Base-by-base conservation (phyloP, 2,888 invertebrate genomes). In the Nasonia oneida region DNA sequence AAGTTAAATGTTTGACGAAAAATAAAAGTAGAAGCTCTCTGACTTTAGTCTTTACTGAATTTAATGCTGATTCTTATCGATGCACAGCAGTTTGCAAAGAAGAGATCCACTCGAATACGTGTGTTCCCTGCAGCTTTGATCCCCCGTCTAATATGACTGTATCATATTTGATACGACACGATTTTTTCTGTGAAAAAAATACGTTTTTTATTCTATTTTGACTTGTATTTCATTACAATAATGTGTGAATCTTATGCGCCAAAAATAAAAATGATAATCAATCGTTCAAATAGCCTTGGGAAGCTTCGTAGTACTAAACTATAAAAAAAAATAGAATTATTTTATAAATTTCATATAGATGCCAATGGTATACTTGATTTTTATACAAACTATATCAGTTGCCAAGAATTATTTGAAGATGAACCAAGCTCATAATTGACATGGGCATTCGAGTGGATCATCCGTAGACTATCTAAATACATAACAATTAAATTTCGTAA, bases 161-260 rank as follows among this genome's bases (percentile, higher is more conserved):
- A 81, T 84, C 76, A 79, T 67, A 70, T 81, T 57, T 70, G 79
- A 80, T 85, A 77, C 82, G 71, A 64, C n/a, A 39, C 8, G 47
- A 8, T 76, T 85, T 61, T 81, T 85, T 81, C 76, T 61, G 70
- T 76, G 61, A 85, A 81, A 85, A 84, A 84, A 50, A 39, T 64
- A 42, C 33, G 53, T 64, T 4, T 81, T 74, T 47, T 75, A 64
- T 47, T 39, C 39, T 23, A 39, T 37, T n/a, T 53, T 71, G 12
- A 47, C 71, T 80, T 71, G 8, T 53, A 71, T 57, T 71, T n/a
- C 5, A 33, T n/a, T 67, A 33, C 50, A 29, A 29, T 37, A 61
- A n/a, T 61, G 57, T 79, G 29, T 50, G 6, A 70, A 79, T n/a
- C 15, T 18, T 47, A 29, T 29, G 42, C 47, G 47, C 18, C 18